Evolutionary conservation across 1,140 invertebrate species (phyloP).

Genomic region (Megathymus violae): DNA sequence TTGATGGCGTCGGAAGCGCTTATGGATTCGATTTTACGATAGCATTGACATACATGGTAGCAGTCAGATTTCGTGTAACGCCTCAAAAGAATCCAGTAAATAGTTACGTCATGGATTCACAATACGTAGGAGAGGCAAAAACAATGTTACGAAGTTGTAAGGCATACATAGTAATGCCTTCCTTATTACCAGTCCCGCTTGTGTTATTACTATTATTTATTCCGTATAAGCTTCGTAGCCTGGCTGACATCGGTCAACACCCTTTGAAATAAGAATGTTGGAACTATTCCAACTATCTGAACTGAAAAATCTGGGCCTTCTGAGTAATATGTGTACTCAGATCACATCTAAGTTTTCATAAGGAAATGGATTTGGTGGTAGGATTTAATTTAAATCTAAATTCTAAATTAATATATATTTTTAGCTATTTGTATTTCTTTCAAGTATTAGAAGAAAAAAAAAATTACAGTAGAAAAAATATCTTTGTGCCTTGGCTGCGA

Average conservation of each 20-base stretch:
- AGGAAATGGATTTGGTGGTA: not conserved
- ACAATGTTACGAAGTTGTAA: not conserved
- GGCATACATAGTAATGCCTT: not conserved
- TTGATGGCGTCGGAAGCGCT: no score
- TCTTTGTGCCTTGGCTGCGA: no score
- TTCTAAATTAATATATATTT: no score
- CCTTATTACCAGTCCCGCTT: not conserved
- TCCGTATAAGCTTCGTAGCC: not conserved
- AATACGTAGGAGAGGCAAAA: not conserved
- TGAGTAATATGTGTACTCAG: slow-evolving; percentile 3
- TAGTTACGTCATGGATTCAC: not conserved
- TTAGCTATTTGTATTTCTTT: no score
- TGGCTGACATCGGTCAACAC: slow-evolving; percentile 8
- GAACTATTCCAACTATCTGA: slow-evolving; percentile 18
- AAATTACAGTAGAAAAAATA: no score
- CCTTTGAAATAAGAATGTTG: slow-evolving; percentile 18
- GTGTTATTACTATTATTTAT: not conserved
- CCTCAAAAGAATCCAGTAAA: no score
- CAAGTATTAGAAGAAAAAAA: no score
- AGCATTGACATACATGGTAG: no score
- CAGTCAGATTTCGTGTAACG: no score
- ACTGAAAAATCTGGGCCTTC: slow-evolving; percentile 10
- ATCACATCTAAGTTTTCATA: slow-evolving; percentile 1
- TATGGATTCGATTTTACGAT: no score
- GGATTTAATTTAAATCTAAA: not conserved